Base-by-base conservation (phyloP, 2,113 vertebrate genomes). In the Phaethornis superciliosus region DNA sequence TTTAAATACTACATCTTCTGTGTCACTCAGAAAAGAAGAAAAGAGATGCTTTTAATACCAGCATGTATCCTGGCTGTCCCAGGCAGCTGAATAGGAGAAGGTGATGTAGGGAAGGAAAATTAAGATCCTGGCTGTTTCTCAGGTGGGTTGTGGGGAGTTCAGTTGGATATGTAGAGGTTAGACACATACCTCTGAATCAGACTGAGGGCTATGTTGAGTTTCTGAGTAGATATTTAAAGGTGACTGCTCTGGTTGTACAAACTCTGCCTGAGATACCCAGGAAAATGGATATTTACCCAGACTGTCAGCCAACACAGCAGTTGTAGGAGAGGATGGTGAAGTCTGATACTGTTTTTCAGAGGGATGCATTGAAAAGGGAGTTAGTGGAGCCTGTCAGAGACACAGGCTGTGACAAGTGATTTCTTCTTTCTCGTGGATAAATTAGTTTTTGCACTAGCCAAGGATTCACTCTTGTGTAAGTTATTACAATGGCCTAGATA, bases 381-480 rank as follows among this genome's bases (percentile, higher is more conserved):
- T 81, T 90, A 90, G 69, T 18, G 13, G 74, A 92, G 52, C 64
- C 40, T 95, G 77, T 79, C 91, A 78, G 56, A 59, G 32, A 81
- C 64, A 67, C 74, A 60, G 51, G 17, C 75, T 80, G 55, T 76
- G 85, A 83, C 85, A 77, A 93, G 69, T 46, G 89, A 92, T 95
- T 87, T 92, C 62, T 71, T 81, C 70, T 54, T 94, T 94, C 67
- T 89, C 17, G 10, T 70, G 64, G 89, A 78, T 85, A 72, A 84
- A 96, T 93, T 68, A 88, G 42, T 55, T 86, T 94, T 90, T 78
- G 52, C 13, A 28, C 44, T 60, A 62, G 58, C 85, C 62, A 40
- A 65, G 58, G 59, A 93, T 37, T 44, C 33, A 35, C 35, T 75
- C 75, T 74, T 46, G n/a, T 94, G 65, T 75, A 81, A 94, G 69